Conservation (phyloP, 1,140 invertebrate species). For the Formica selysi region DNA sequence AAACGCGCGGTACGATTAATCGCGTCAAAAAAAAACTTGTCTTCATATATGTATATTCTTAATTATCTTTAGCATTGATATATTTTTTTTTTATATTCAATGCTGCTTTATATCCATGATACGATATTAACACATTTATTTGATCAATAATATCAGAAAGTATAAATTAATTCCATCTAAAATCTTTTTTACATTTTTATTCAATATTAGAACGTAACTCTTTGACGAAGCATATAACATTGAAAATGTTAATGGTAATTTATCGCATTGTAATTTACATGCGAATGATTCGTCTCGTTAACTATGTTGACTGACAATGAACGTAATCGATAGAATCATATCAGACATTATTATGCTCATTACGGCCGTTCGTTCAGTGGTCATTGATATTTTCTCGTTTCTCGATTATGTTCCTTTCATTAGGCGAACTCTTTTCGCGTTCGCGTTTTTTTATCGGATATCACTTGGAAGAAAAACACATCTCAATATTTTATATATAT, state of each 20-base stretch:
- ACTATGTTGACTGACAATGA: background rate
- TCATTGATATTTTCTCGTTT: conserved; percentile 54
- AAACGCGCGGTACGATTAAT: conserved; percentile 31
- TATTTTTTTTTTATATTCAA: background rate
- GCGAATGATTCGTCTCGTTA: background rate
- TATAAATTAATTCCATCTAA: background rate
- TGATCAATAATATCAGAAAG: background rate
- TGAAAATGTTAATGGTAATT: conserved; percentile 10
- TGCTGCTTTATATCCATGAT: background rate
- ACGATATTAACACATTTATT: background rate
- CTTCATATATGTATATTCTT: background rate
- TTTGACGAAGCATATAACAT: background rate
- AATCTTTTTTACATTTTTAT: background rate
- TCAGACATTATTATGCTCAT: conserved; percentile 42
- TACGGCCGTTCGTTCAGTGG: conserved; percentile 20
- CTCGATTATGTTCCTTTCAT: conserved; percentile 9
- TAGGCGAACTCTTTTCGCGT: background rate
- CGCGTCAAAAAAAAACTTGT: conserved; percentile 10
- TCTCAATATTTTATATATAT: background rate
- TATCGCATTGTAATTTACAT: background rate
- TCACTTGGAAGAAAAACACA: background rate
- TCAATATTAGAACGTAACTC: background rate
- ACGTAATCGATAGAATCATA: background rate
- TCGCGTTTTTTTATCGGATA: background rate
- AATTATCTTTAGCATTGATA: conserved; percentile 13